Percentiles rank a stretch among this genome's conserved stretches.
These are phyloP conservation scores for Melanotaenia duboulayi DNA, from an alignment of 2,113 vertebrate genomes.

Conservation along the genomic window DNA sequence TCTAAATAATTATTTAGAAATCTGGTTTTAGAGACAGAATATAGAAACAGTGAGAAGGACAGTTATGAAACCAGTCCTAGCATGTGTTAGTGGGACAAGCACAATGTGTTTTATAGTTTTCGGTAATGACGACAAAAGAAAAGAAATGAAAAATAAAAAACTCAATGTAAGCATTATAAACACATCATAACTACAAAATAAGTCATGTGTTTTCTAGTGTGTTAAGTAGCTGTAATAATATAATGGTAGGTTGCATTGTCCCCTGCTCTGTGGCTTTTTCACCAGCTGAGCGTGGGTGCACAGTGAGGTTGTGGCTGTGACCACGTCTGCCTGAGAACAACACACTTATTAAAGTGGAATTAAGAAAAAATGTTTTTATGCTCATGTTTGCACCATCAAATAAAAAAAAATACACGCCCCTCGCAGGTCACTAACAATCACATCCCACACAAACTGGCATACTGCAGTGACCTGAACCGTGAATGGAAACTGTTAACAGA, in stretches of 20 bases:
- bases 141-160: neutral
- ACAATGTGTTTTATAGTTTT: neutral
- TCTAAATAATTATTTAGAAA: neutral
- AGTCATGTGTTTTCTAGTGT: conserved; percentile 41
- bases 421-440: conserved; percentile 29
- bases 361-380: conserved; percentile 62
- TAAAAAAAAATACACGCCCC: conserved; percentile 31
- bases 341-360: conserved; percentile 77
- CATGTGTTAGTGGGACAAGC: neutral
- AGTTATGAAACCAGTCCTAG: conserved; percentile 6
- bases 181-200: neutral
- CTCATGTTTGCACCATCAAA: conserved; percentile 39
- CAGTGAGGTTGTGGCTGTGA: conserved; percentile 69
- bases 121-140: neutral
- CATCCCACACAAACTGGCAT: conserved; percentile 7
- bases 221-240: conserved; percentile 62
- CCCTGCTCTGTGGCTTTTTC: conserved; percentile 61
- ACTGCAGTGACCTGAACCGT: conserved; percentile 32
- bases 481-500: conserved; percentile 36
- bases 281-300: conserved; percentile 66
- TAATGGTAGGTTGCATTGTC: conserved; percentile 59
- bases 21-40: neutral
- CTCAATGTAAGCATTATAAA: conserved; percentile 3
- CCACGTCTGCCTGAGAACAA: conserved; percentile 79
- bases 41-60: neutral